Base-by-base conservation (phyloP, 1,140 invertebrate species). In the Gonatopus flavifemur region DNA sequence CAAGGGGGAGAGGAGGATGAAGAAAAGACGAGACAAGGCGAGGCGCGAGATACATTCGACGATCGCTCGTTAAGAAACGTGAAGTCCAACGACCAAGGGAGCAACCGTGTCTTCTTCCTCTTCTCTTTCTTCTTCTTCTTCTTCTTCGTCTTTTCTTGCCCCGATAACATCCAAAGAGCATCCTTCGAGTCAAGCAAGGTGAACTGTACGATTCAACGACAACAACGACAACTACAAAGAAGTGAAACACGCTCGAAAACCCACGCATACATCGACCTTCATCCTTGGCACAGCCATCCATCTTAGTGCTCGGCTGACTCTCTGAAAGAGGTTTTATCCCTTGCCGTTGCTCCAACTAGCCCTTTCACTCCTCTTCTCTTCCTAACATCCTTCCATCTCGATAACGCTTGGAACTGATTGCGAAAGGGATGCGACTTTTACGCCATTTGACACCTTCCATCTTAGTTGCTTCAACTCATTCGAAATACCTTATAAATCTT, bases 321-420 rank as follows among this genome's bases (percentile, higher is more conserved):
- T 45, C 53, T 33, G 45, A 59, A n/a, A 58, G 52, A 60, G 62
- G 42, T 64, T 64, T 61, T 64, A 65, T 64, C 61, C 61, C 42
- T 32, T 40, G 37, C 51, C 53, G 39, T 57, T 47, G 33, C 50
- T n/a, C 44, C 46, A 22, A 50, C 47, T n/a, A 30, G 31, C 52
- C 6, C 45, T 37, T 13, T 31, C 3, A 4, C 31, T 56, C 59
- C 52, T 49, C 43, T 43, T 45, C 50, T 28, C 52, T 38, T 52
- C 16, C 16, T 16, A 13, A 7, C n/a, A 8, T 31, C 35, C 31
- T 35, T 25, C 0, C 1, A 33, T 32, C 30, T 13, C 30, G 57
- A 59, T 59, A 59, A 59, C 42, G 57, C 52, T 54, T 42, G 52
- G 50, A 59, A 61, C 60, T 61, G 60, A 61, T 63, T 58, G 60